Base-by-base conservation (phyloP, 2,113 vertebrate genomes). In the Ceyx cyanopectus region DNA sequence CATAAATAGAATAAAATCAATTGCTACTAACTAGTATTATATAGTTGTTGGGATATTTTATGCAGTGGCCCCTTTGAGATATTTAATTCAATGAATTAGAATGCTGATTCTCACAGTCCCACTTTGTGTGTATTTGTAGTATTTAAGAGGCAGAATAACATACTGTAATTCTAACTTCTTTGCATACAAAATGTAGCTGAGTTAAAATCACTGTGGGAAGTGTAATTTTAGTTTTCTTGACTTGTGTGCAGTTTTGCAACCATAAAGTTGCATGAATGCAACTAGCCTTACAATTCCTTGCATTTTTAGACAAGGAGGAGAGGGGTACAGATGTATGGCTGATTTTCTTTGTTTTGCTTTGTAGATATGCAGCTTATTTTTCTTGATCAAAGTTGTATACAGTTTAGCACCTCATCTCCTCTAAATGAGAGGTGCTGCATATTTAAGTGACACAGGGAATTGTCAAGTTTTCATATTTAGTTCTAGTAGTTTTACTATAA, bases 1-100 rank as follows among this genome's bases (percentile, higher is more conserved):
- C 41, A 54, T 93, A 93, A 92, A 87, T 20, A 73, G 58, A 82
- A 70, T 48, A 80, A 90, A 90, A 69, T 26, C 76, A 85, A 85
- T 83, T 62, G 7, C 17, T 70, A 12, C 89, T 81, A 75, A 75
- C 48, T 61, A 3, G 5, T 75, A 24, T 63, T 68, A 51, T 14
- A 45, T 51, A 85, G 6, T 66, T 87, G 4, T 62, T 79, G 54
- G 24, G 15, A 29, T 84, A 69, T 81, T 94, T 78, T 60, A 63
- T 88, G 24, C 15, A 67, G 5, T 51, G 22, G 7, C 86, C 30
- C 80, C 68, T 77, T 70, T 67, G 48, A 90, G 77, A 60, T 78
- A 20, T 78, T 78, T 19, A 80, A 81, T 73, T 82, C 27, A 26
- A 29, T 24, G 87, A 85, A 69, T 92, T 32, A 61, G 53, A 51